Base-by-base conservation (phyloP, 2,797 vertebrate genomes). In the Sebastes elongatus region DNA sequence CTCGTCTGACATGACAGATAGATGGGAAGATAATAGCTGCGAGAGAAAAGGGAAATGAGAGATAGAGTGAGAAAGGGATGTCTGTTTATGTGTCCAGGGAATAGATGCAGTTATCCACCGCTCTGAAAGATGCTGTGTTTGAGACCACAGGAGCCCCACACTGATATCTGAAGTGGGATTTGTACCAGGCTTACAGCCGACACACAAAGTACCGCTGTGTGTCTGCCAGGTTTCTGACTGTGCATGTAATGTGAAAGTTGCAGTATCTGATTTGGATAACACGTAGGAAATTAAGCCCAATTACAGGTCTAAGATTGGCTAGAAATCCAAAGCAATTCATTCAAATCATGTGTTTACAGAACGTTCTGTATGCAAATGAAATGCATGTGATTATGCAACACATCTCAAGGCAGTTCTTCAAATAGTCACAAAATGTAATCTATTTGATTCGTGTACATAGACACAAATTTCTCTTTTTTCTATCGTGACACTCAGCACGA, bases 181-280 rank as follows among this genome's bases (percentile, higher is more conserved):
- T 76, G 73, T 61, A 83, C 20, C 80, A 73, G 65, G 38, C 64
- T 81, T 67, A 72, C 49, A 42, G 52, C 59, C 2, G 6, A 76
- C 63, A 65, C 77, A 92, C 90, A 91, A 76, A 85, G 91, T 67
- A 23, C 63, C 7, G 62, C 83, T 93, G 89, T 92, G 87, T 64
- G 68, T 60, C 33, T 87, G 89, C 82, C 89, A 91, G 74, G 27
- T 81, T 71, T 81, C 76, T 81, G 71, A 81, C 74, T 83, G 80
- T 82, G 66, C 76, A 70, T 59, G 65, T 87, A 84, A 88, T 84
- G 73, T 78, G 63, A 83, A 46, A 74, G 73, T 71, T 49, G 11
- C 78, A 61, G 46, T 86, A 85, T 92, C 88, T 85, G 87, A 92
- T 93, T 86, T 90, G 82, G 87, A 86, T 76, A 80, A 72, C 72